Base-by-base conservation (phyloP, 2,888 invertebrate genomes). In the Drepana falcataria region DNA sequence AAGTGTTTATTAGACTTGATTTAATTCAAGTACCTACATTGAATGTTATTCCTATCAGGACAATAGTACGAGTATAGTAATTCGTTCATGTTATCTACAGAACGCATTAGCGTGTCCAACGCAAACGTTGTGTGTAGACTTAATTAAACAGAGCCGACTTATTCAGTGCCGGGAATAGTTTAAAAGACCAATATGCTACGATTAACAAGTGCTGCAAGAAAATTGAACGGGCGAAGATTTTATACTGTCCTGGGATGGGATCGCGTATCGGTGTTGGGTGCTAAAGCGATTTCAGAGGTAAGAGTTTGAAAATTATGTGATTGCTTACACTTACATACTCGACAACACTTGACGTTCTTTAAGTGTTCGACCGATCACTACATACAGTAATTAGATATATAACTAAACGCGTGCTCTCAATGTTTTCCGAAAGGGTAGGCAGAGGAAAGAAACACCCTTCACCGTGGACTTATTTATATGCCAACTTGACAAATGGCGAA, bases 181-280 rank as follows among this genome's bases (percentile, higher is more conserved):
- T 9, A 37, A 44, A 44, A 44, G 44, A 9, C 9, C 44, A 9
- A 9, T 44, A 44, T 44, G 44, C 9, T 44, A 9, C 44, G 44
- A 44, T 44, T 44, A 44, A 53, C 53, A 49, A 52, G 55, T 48
- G 44, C 34, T 54, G n/a, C n/a, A 4, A 74, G 67, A 68, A 68
- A 69, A 52, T 60, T 73, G 35, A 59, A 62, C 51, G 83, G 83
- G 21, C 77, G 66, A 54, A 74, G 84, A 40, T 80, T 68, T 61
- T 85, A 79, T 58, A 77, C 77, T 0, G 73, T 85, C 0, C 59
- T 82, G 5, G 78, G 79, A 6, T 70, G 64, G 61, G 80, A 85
- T 34, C 79, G 70, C 56, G 59, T 78, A 48, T 65, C 71, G 2
- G 48, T 56, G 35, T 59, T 63, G n/a, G 66, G 58, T 34, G 54